Evolutionary conservation across 2,797 vertebrate species (phyloP).

Genomic region (Brachymystax lenok): DNA sequence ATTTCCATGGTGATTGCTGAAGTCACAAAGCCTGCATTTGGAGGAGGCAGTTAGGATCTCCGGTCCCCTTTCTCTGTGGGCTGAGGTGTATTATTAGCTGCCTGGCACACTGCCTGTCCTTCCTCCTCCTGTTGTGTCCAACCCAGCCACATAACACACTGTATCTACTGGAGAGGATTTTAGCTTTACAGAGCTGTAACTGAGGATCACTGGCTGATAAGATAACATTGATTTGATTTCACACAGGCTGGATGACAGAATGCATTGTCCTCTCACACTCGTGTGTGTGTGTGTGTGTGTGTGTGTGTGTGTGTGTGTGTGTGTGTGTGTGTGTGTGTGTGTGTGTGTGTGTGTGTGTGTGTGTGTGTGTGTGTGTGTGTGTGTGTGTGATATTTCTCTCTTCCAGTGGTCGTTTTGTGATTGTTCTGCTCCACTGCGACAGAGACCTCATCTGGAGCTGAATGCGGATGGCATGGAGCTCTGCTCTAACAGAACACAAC

Average conservation of each 20-base stretch:
- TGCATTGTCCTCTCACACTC: conserved; percentile 47
- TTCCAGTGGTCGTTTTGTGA: background rate
- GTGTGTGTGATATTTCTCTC: conserved; percentile 1
- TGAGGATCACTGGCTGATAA: conserved; percentile 63
- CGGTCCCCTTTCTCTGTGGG: conserved; percentile 24
- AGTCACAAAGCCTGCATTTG: conserved; percentile 31
- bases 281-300: conserved; percentile 6
- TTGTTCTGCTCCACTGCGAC: conserved; percentile 4
- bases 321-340: conserved; percentile 1
- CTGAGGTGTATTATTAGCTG: conserved; percentile 45
- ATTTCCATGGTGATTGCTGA: conserved; percentile 54
- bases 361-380: background rate
- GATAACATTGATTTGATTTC: conserved; percentile 64
- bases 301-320: conserved; percentile 1
- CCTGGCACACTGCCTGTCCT: conserved; percentile 36
- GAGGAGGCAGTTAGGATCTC: conserved; percentile 27
- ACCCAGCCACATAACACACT: conserved; percentile 53
- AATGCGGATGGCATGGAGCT: background rate
- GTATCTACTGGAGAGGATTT: conserved; percentile 41
- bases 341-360: background rate
- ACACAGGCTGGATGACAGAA: conserved; percentile 60
- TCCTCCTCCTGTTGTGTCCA: conserved; percentile 49
- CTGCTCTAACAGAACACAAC: background rate
- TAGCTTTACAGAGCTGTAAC: conserved; percentile 43
- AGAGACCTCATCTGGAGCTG: background rate